Evolutionary conservation across 2,888 invertebrate genomes (phyloP), one percentile per base, ranked within the genome.

Genomic region (Thera obeliscata): DNA sequence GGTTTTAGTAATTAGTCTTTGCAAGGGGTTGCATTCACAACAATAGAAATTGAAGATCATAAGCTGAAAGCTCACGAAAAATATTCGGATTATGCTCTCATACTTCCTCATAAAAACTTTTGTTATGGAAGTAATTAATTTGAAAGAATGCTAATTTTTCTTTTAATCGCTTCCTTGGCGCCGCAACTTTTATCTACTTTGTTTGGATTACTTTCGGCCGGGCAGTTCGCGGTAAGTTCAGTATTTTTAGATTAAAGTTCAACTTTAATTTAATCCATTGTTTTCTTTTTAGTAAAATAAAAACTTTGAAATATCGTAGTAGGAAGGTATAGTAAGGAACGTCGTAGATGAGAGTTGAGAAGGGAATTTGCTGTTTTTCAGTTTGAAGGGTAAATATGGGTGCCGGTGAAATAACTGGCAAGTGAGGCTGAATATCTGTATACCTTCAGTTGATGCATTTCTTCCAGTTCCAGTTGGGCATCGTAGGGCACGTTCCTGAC

Each of bases 141-240:
- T 87, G 85, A 86, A 89, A 91, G 91, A 91, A 90, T 91, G 91
- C 87, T 83, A 92, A 92, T 92, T 92, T 93, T 90, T 90, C 89
- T 88, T 91, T 90, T 90, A 91, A 90, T 92, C 89, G 89, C 90
- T 91, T 89, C 88, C 87, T 89, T 87, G 87, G 87, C 87, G 85
- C 85, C 86, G 84, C 89, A 89, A 93, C 90, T 93, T 91, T 91
- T 91, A 91, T 90, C 91, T 90, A 89, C 91, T 91, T 91, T 90
- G 90, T 91, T 91, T 87, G 90, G 90, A 92, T 91, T 91, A 90
- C 88, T 90, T 91, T 90, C 86, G 83, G 84, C 77, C 82, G 85
- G 84, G 82, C 87, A 86, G 86, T 87, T 87, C 83, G 80, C 78
- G 81, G 86, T 81, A 83, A 87, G 84, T 86, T 89, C 83, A 72